Percentiles rank a stretch among this genome's conserved stretches.
Evolutionary conservation across 2,888 invertebrate species (phyloP).

Genomic region (Pasiphila rectangulata): DNA sequence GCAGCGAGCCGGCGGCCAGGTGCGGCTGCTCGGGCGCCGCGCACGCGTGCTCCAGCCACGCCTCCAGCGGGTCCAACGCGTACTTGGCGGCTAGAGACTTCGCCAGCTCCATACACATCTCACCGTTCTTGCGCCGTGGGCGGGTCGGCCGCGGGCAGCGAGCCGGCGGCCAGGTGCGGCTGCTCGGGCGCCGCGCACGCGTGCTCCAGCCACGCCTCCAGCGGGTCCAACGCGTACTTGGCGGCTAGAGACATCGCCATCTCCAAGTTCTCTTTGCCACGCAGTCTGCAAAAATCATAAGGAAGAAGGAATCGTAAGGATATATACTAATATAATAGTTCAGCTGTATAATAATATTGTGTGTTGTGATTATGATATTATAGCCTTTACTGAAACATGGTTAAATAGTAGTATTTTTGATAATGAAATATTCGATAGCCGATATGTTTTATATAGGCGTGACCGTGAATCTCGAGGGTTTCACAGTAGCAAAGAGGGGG

Average conservation of each 20-base stretch:
- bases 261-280: constrained; percentile 42
- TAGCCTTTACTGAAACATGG: too few relatives aligned
- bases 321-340: neutral
- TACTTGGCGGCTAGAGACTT: constrained; percentile 52
- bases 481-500: too few relatives aligned
- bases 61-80: constrained; percentile 46
- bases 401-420: too few relatives aligned
- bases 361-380: too few relatives aligned
- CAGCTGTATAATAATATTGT: too few relatives aligned
- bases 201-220: constrained; percentile 66
- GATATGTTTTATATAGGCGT: too few relatives aligned
- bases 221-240: constrained; percentile 48
- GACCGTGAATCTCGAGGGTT: too few relatives aligned
- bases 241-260: constrained; percentile 49
- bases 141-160: constrained; percentile 17
- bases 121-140: constrained; percentile 38
- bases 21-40: constrained; percentile 31
- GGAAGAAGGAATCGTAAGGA: neutral
- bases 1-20: constrained; percentile 28
- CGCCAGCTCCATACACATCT: neutral
- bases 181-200: constrained; percentile 38
- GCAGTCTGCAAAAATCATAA: constrained; percentile 39
- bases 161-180: constrained; percentile 28
- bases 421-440: too few relatives aligned
- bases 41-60: constrained; percentile 65